These are phyloP conservation scores for Holothuria leucospilota DNA, from an alignment of 53 echinoderm and acorn worm species.

Conservation along the genomic window DNA sequence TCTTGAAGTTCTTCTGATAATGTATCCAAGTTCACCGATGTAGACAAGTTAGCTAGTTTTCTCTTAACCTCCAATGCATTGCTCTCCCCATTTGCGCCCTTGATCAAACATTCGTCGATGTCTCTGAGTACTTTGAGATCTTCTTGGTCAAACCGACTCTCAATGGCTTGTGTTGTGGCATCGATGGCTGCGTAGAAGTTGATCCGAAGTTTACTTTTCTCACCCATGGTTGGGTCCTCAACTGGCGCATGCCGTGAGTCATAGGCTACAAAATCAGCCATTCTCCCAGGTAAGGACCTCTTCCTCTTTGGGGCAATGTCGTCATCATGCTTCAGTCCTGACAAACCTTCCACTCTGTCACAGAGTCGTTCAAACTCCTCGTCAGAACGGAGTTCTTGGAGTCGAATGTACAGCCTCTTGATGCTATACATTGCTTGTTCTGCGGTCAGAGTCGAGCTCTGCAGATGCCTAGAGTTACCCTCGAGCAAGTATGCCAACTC, in stretches of 20 bases:
- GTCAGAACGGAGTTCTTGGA: background rate
- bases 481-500: conserved; percentile 1
- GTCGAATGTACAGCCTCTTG: background rate
- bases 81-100: background rate
- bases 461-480: background rate
- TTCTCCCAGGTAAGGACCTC: background rate
- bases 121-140: background rate
- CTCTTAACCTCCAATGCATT: background rate
- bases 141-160: conserved; percentile 1
- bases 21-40: background rate
- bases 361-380: background rate
- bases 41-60: background rate
- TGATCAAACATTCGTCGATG: background rate
- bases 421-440: background rate
- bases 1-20: background rate
- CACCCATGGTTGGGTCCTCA: background rate
- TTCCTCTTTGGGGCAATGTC: background rate
- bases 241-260: background rate
- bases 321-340: background rate
- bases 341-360: background rate
- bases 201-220: background rate
- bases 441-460: conserved; percentile 5
- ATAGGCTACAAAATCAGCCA: conserved; percentile 1
- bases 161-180: background rate
- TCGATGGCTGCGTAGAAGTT: background rate